Evolutionary conservation across 1,140 invertebrate species (phyloP), one percentile per base, ranked within the genome.

Genomic region (Drosophila mojavensis): DNA sequence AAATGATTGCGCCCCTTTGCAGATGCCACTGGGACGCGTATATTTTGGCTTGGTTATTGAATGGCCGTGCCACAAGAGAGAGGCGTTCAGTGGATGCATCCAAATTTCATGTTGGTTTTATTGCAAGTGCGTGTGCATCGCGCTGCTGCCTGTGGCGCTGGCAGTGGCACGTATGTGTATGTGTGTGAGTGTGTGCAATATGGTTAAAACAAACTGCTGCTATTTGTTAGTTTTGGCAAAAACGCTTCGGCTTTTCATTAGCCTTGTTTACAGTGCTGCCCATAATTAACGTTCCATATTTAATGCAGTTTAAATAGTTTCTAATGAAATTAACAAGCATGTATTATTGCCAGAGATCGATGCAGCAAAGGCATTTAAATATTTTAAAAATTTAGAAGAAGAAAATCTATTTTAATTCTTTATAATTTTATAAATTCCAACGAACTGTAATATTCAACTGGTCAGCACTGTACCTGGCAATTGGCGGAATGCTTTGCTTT

Each of bases 21-120:
- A 4, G n/a, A 20, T 26, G 58, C 28, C 58, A 4, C 43, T 48
- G 13, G 6, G 30, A 50, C 51, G 59, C 53, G 67, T 66, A 83
- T 83, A 83, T 79, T 86, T 88, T 79, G 77, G 81, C 68, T 70
- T 69, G 62, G 55, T 82, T 88, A 82, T 88, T 88, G 83, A 71
- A 76, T 73, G 65, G 71, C 30, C 65, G 69, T 41, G 76, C 68
- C 75, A 70, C 58, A 59, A 63, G 65, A 65, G 62, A 69, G 75
- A 58, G 59, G 50, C 59, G 75, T 65, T 69, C 65, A 70, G 45
- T 77, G 55, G 55, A 74, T 78, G 72, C 60, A 66, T 10, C 39
- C 48, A 45, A 83, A 75, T 70, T 50, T 64, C 66, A 48, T 75
- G 55, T 53, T 80, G 66, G 65, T 80, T 71, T 70, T 66, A 75